Base-by-base conservation (phyloP, 2,888 invertebrate species). In the Julus scandinavius region DNA sequence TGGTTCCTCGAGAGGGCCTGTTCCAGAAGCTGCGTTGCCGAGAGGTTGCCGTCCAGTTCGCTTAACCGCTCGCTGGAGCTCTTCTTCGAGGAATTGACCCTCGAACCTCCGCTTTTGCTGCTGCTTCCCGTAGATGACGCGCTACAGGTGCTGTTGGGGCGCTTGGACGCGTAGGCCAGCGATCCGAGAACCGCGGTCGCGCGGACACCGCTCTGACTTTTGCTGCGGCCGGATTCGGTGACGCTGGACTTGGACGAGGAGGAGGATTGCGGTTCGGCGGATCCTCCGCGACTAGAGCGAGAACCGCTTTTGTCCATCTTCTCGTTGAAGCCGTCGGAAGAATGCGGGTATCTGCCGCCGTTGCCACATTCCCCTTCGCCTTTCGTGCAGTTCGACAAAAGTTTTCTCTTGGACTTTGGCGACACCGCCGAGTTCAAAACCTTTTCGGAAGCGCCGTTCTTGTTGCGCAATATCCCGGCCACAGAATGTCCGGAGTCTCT, bases 131-230 rank as follows among this genome's bases (percentile, higher is more conserved):
- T 91, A 4, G 58, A 58, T 7, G 91, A 91, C 6, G 90, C 91
- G 88, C 92, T 92, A 9, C 91, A 91, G 87, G 91, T 91, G 90
- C 91, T 92, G 38, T 91, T 90, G 7, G 92, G 92, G 85, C 92
- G 89, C 29, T 92, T 90, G 89, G 91, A 91, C 9, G 91, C 91
- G 13, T 29, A 45, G n/a, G 90, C 90, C 7, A 90, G 49, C 3
- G 85, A 40, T 45, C 63, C 85, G 17, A 88, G 50, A 29, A 50
- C 40, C 38, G 87, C 86, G 29, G 83, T 63, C 0, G 86, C 45
- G 9, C 40, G 38, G 7, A 13, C 15, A 45, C 29, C 50, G 41
- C 50, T 86, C 49, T 45, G 86, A 38, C 29, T 58, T 13, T 58
- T 58, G 20, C 29, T 1, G 29, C 58, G 29, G 15, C 87, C 63